Evolutionary conservation across 2,888 invertebrate species (phyloP).

Genomic region (Stenodema calcarata): DNA sequence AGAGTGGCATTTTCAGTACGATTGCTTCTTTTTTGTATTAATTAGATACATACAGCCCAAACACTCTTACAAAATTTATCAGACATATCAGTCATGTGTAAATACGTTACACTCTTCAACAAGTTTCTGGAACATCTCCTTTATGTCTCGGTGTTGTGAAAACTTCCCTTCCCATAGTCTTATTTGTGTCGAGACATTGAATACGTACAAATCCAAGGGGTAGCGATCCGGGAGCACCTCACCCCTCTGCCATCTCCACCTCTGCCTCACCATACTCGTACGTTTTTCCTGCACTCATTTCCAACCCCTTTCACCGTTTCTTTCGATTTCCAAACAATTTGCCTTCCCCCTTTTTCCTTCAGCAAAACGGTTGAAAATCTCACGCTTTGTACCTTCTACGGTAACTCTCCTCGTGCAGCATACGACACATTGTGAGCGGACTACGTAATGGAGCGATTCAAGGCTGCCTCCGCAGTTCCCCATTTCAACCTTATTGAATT

Average conservation of each 20-base stretch:
- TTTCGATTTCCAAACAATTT: constrained; percentile 28
- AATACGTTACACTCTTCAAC: no score
- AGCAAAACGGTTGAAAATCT: constrained; percentile 8
- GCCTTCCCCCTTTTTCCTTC: neutral
- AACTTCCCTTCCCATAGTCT: neutral
- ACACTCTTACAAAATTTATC: no score
- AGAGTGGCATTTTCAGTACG: no score
- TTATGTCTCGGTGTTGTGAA: no score
- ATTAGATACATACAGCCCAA: no score
- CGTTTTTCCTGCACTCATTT: neutral
- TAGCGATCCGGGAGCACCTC: neutral
- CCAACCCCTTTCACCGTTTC: neutral
- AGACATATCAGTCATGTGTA: no score
- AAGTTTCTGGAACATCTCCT: no score
- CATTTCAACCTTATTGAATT: neutral
- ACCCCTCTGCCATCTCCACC: neutral
- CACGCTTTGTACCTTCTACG: neutral
- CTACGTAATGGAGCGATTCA: neutral
- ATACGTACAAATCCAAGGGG: neutral
- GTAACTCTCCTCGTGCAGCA: neutral
- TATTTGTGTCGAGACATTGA: constrained; percentile 19
- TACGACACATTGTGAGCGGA: constrained; percentile 14
- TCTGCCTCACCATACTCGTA: neutral
- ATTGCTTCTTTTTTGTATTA: no score
- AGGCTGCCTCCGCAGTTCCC: neutral